Evolutionary conservation across 2,113 vertebrate species (phyloP).

Genomic region (Azemiops feae): DNA sequence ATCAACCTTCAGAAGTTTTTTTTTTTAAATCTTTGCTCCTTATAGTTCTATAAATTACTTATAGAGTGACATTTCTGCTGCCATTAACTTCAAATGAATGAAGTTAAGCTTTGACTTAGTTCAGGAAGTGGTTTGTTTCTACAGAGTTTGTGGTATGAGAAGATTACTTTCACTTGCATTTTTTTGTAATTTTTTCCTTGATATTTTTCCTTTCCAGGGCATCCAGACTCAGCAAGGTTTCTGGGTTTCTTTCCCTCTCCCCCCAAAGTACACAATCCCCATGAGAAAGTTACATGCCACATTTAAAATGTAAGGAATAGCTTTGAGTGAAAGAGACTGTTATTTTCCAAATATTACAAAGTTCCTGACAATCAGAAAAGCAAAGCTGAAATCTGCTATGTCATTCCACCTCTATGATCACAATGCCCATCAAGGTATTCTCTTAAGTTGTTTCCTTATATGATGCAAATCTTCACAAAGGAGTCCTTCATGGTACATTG

Average conservation of each 20-base stretch:
- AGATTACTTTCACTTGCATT: background rate
- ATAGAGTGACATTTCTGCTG: background rate
- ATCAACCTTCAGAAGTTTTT: background rate
- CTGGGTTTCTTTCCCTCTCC: background rate
- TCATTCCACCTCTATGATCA: background rate
- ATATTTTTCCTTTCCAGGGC: background rate
- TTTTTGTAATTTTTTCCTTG: background rate
- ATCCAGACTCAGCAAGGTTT: constrained; percentile 13
- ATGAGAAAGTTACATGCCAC: background rate
- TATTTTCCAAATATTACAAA: background rate
- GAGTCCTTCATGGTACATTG: background rate
- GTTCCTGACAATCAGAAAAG: background rate
- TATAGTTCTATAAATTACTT: background rate
- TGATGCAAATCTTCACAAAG: constrained; percentile 2
- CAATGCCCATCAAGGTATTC: background rate
- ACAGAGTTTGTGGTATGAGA: background rate
- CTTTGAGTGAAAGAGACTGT: accelerated
- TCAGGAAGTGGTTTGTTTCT: background rate
- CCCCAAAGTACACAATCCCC: background rate
- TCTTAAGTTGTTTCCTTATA: background rate
- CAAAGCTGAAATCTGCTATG: constrained; percentile 4
- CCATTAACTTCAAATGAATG: background rate
- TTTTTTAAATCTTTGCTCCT: background rate
- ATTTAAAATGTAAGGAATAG: background rate
- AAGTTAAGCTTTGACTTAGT: background rate